Conservation (phyloP, 2,888 invertebrate genomes). For the Drosophila sordidapex region DNA sequence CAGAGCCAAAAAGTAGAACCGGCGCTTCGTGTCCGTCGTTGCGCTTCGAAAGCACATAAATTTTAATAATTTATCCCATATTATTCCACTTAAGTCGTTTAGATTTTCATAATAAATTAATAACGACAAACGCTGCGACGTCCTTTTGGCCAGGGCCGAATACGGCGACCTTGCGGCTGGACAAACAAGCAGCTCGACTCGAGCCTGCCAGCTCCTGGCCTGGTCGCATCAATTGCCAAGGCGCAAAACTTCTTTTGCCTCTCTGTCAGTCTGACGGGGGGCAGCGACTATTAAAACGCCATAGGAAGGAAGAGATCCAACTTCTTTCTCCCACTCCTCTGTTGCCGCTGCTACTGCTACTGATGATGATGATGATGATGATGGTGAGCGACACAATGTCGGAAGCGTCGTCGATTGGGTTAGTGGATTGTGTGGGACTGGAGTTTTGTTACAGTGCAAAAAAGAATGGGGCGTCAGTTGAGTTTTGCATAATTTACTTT, state of each 20-base stretch:
- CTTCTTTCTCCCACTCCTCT: neutral
- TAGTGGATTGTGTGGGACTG: slow-evolving; percentile 17
- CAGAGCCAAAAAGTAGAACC: slow-evolving; percentile 27
- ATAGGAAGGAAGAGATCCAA: slow-evolving; percentile 16
- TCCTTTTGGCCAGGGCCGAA: slow-evolving; percentile 25
- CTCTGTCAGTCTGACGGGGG: slow-evolving; percentile 14
- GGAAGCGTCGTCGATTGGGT: slow-evolving; percentile 47
- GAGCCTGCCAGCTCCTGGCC: slow-evolving; percentile 18
- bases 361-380: slow-evolving; percentile 14
- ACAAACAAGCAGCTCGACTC: slow-evolving; percentile 39
- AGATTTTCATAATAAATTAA: slow-evolving; percentile 84
- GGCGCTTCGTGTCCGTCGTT: slow-evolving; percentile 29
- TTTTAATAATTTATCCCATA: slow-evolving; percentile 84
- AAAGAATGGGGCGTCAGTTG: neutral
- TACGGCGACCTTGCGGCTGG: slow-evolving; percentile 62
- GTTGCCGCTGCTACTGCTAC: neutral
- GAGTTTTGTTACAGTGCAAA: neutral
- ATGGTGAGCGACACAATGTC: slow-evolving; percentile 37
- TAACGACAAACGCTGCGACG: slow-evolving; percentile 72
- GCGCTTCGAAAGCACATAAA: slow-evolving; percentile 82
- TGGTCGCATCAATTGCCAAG: slow-evolving; percentile 65
- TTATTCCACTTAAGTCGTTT: slow-evolving; percentile 84
- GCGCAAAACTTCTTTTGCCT: slow-evolving; percentile 50
- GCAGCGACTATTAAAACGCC: slow-evolving; percentile 59
- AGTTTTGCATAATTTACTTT: neutral